phyloP scores from a whole-genome alignment of 2,113 vertebrate genomes.

The Elachura formosa region DNA sequence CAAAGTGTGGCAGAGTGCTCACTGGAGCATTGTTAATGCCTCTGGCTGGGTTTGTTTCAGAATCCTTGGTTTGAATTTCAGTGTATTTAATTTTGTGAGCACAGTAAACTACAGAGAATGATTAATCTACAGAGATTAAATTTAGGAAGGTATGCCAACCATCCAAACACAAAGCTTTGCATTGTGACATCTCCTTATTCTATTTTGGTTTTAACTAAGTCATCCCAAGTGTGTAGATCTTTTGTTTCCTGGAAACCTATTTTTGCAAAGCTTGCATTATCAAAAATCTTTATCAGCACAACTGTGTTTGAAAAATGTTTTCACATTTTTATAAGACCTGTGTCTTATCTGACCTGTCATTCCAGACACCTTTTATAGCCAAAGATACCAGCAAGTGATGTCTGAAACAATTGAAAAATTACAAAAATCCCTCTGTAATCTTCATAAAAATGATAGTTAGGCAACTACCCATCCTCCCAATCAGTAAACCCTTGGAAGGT shows the following conservation, averaged over 20 bases:
- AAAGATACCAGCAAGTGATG: background rate
- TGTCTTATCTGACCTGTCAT: background rate
- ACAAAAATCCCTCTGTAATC: background rate
- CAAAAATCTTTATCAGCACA: background rate
- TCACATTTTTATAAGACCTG: background rate
- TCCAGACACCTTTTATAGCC: background rate
- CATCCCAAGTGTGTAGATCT: background rate
- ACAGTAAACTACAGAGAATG: background rate
- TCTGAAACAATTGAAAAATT: background rate
- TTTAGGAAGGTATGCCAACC: background rate
- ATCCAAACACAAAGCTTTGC: background rate
- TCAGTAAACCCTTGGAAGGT: background rate
- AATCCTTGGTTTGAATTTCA: slow-evolving; percentile 17
- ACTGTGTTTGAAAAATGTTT: background rate
- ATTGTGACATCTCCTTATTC: background rate
- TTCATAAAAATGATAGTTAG: background rate
- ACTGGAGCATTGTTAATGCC: slow-evolving; percentile 44
- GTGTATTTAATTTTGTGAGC: background rate
- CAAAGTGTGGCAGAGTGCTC: background rate
- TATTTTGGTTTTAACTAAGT: background rate
- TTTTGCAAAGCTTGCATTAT: background rate
- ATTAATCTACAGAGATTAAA: background rate
- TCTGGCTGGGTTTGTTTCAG: slow-evolving; percentile 27
- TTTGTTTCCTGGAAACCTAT: background rate
- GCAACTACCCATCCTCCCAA: background rate